Conservation (phyloP, 2,797 vertebrate species). For the Melanogrammus aeglefinus region DNA sequence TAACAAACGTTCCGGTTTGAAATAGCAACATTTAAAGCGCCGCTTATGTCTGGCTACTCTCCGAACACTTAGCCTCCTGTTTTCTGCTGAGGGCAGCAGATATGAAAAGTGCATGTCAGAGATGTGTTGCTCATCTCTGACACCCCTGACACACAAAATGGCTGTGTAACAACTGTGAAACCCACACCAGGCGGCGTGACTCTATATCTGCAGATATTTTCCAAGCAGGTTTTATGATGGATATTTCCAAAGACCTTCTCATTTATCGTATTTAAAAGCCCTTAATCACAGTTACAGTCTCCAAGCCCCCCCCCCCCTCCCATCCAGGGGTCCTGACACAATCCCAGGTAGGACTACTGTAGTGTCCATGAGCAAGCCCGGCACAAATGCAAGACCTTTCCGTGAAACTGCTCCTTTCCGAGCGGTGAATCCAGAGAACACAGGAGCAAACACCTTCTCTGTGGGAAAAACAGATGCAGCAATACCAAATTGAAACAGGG, state of each 20-base stretch:
- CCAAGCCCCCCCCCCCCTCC: background rate
- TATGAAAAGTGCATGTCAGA: background rate
- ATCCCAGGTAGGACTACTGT: background rate
- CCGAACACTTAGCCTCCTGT: background rate
- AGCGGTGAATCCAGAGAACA: background rate
- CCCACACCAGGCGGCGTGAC: conserved; percentile 8
- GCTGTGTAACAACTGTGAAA: conserved; percentile 19
- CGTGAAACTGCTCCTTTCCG: background rate
- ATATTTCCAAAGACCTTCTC: conserved; percentile 44
- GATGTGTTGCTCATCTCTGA: conserved; percentile 6
- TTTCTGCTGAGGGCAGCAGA: background rate
- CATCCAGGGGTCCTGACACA: too few species aligned
- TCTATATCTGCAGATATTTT: conserved; percentile 53
- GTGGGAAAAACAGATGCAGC: background rate
- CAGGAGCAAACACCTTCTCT: background rate
- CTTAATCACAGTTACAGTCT: conserved; percentile 44
- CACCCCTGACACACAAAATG: background rate
- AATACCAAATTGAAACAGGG: background rate
- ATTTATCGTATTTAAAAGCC: conserved; percentile 39
- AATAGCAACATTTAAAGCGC: background rate
- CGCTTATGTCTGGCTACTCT: background rate
- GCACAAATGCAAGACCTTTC: background rate
- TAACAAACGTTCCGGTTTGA: background rate
- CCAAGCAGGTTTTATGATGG: conserved; percentile 39
- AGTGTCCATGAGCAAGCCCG: background rate